Percentiles rank a stretch among this genome's conserved stretches.
Evolutionary conservation across 2,113 vertebrate genomes (phyloP).

Genomic region (Bubo bubo): DNA sequence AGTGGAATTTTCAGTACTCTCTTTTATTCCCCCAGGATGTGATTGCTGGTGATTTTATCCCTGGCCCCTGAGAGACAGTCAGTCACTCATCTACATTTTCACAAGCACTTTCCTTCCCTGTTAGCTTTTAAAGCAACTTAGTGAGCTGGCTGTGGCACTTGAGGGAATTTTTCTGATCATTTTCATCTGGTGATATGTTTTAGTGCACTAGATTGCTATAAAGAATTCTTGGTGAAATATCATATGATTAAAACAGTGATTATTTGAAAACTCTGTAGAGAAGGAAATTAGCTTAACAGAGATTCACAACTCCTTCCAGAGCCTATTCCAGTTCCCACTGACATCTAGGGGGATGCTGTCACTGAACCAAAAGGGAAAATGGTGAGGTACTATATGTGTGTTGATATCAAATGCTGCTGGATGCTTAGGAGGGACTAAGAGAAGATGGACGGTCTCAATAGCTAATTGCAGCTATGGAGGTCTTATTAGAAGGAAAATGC

Average conservation of each 20-base stretch:
- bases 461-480: not conserved
- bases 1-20: not conserved
- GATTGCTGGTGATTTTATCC: not conserved
- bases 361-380: rapidly evolving
- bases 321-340: not conserved
- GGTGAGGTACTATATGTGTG: not conserved
- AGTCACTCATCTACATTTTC: not conserved
- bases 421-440: not conserved
- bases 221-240: not conserved
- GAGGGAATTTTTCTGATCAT: not conserved
- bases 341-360: not conserved
- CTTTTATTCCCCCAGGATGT: not conserved
- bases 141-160: not conserved
- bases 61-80: not conserved
- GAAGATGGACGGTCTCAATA: not conserved
- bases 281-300: not conserved
- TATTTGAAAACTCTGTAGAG: not conserved
- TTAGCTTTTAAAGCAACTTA: not conserved
- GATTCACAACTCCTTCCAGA: not conserved
- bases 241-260: not conserved
- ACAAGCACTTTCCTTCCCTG: not conserved
- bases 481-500: not conserved
- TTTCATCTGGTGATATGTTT: not conserved
- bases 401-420: not conserved
- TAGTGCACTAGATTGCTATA: not conserved